These are phyloP conservation scores for Drosophila silvestris DNA, from an alignment of 2,888 invertebrate genomes.

Conservation along the genomic window DNA sequence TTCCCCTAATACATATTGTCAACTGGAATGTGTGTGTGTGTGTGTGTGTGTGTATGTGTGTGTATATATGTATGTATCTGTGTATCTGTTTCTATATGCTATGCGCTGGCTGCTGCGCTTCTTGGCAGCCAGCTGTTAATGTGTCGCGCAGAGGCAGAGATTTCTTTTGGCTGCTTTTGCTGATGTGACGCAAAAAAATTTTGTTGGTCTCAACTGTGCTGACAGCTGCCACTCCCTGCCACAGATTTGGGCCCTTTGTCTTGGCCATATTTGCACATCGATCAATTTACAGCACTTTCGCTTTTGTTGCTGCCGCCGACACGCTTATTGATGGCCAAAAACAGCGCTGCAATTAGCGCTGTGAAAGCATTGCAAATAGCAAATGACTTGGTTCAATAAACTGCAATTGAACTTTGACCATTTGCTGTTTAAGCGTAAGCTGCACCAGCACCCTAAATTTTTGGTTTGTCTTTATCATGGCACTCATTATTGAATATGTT, in stretches of 20 bases:
- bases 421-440: neutral
- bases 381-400: constrained; percentile 63
- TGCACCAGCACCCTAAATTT: constrained; percentile 15
- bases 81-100: constrained; percentile 13
- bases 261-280: constrained; percentile 61
- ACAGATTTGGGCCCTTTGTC: constrained; percentile 35
- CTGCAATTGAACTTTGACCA: constrained; percentile 64
- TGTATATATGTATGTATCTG: constrained; percentile 17
- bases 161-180: constrained; percentile 28
- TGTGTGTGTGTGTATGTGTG: neutral
- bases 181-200: constrained; percentile 28
- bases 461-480: constrained; percentile 41
- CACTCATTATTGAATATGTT: constrained; percentile 42
- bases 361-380: constrained; percentile 67
- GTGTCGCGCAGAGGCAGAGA: constrained; percentile 42
- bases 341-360: constrained; percentile 65
- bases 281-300: constrained; percentile 76
- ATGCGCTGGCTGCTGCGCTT: neutral
- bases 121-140: constrained; percentile 55
- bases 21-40: constrained; percentile 3
- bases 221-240: constrained; percentile 28
- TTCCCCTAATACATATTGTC: constrained; percentile 5
- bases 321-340: constrained; percentile 36
- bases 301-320: constrained; percentile 17
- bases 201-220: constrained; percentile 6